Evolutionary conservation across 2,113 vertebrate species (phyloP), one percentile per base, ranked within the genome.

Genomic region (Ageneiosus marmoratus): DNA sequence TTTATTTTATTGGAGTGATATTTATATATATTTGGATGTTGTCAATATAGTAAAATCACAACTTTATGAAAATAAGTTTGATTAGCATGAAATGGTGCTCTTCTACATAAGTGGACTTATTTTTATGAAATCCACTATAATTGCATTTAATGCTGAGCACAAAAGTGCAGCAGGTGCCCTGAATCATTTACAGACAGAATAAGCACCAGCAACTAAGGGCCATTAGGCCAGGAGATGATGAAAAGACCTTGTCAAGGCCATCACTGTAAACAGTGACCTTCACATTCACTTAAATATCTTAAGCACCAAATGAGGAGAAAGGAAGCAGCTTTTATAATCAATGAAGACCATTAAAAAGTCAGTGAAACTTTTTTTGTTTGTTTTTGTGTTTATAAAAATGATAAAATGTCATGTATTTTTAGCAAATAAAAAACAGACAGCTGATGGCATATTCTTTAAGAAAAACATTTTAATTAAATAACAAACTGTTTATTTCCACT

Each of bases 271-370:
- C 56, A 77, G 16, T 46, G 53, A 80, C 85, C 87, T 84, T 88
- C 87, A 86, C 53, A 77, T 84, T 84, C 86, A 83, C 81, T 85
- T 87, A 76, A 88, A 79, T 32, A 77, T 88, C 53, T 86, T 56
- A 79, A 84, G 84, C 78, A 62, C 56, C 67, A 75, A 76, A 85
- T 73, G 55, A 75, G 62, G 58, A 73, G 63, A 73, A 58, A 27
- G 63, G 63, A 24, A 51, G 29, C n/a, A 80, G 70, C 81, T 84
- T 86, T 86, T 56, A 88, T 73, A 60, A 76, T 62, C 70, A 44
- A 53, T 50, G n/a, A 32, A 37, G 32, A 81, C 51, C 75, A 34
- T 75, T 48, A 53, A 51, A 72, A 50, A 55, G 41, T 16, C 46
- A 81, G 41, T 46, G 44, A 46, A 70, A 84, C 29, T 81, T 86